These are phyloP conservation scores for Drosophila neutralis DNA, from an alignment of 2,888 invertebrate genomes.

Conservation along the genomic window DNA sequence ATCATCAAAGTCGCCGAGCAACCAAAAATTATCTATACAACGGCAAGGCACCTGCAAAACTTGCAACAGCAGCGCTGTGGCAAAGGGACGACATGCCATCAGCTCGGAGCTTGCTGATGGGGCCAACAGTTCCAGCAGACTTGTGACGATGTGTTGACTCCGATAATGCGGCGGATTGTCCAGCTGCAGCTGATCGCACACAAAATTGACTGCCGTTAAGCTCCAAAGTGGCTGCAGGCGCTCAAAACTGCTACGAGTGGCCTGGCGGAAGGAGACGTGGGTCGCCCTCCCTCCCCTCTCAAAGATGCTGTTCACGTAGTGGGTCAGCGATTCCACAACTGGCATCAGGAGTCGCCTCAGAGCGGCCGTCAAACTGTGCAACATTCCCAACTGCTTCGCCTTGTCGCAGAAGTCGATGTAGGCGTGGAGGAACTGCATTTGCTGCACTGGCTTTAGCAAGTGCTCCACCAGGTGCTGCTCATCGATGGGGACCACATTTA, in stretches of 20 bases:
- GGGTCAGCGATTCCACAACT: slow-evolving; percentile 39
- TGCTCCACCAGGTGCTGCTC: neutral
- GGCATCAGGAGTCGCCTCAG: slow-evolving; percentile 46
- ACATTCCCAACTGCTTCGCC: neutral
- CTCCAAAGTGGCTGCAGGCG: slow-evolving; percentile 25
- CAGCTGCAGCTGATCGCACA: neutral
- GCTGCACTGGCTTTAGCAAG: slow-evolving; percentile 20
- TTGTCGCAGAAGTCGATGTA: slow-evolving; percentile 16
- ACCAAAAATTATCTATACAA: slow-evolving; percentile 50
- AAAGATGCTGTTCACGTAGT: slow-evolving; percentile 26
- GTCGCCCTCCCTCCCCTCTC: neutral
- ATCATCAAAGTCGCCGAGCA: slow-evolving; percentile 40
- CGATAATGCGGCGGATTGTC: slow-evolving; percentile 11
- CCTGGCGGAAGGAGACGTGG: slow-evolving; percentile 8
- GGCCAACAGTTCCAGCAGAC: slow-evolving; percentile 7
- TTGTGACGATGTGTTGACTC: slow-evolving; percentile 15
- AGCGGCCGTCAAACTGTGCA: slow-evolving; percentile 4
- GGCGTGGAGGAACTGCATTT: slow-evolving; percentile 41
- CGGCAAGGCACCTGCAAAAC: slow-evolving; percentile 39
- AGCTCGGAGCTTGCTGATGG: neutral
- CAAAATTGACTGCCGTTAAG: neutral
- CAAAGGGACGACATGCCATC: neutral
- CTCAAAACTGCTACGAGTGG: slow-evolving; percentile 1
- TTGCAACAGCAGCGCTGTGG: slow-evolving; percentile 35
- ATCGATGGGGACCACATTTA: neutral